Base-by-base conservation (phyloP, 2,113 vertebrate genomes). In the Acanthisitta chloris region DNA sequence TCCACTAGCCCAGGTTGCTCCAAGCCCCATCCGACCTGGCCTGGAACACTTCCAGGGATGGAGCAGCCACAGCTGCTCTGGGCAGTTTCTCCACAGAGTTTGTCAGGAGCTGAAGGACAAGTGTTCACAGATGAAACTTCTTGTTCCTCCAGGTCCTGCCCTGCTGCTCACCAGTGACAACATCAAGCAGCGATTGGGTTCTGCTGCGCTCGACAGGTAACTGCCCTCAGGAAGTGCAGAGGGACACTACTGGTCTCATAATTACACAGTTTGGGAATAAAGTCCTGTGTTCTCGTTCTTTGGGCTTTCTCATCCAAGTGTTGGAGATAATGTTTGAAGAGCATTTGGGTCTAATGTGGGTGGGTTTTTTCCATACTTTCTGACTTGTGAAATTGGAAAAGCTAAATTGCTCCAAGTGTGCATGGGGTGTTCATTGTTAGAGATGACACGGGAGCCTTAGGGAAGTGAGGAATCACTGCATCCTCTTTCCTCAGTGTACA, bases 181-280 rank as follows among this genome's bases (percentile, higher is more conserved):
- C 97, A 98, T 99, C 96, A 99, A 98, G 90, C 98, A 99, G 95
- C 98, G 98, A 31, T 98, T 99, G 6, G 99, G 99, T 49, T 97
- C 98, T 31, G 98, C 99, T 25, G 99, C 99, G 1, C 98, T 99
- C n/a, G 99, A 99, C 98, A 99, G 98, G 99, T 99, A 81, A 33
- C 71, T 40, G 34, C 6, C 36, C 72, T 40, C 36, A 0, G 2
- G 19, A 15, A 24, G 9, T 25, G 36, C 46, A 64, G 25, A 15
- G 12, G 8, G 17, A 38, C 43, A 2, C 28, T 31, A 2, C 34
- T 88, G 16, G 6, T 31, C 31, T 45, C 31, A 15, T 0, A 59
- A 69, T 42, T 16, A 21, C 18, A 19, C 15, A 16, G 6, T 13
- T 59, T 67, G 81, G 77, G 77, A 81, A 13, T 21, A 51, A 54